Percentiles rank a stretch among this genome's conserved stretches.
Conservation (phyloP, 2,888 invertebrate genomes). For the Melanotus villosus region DNA sequence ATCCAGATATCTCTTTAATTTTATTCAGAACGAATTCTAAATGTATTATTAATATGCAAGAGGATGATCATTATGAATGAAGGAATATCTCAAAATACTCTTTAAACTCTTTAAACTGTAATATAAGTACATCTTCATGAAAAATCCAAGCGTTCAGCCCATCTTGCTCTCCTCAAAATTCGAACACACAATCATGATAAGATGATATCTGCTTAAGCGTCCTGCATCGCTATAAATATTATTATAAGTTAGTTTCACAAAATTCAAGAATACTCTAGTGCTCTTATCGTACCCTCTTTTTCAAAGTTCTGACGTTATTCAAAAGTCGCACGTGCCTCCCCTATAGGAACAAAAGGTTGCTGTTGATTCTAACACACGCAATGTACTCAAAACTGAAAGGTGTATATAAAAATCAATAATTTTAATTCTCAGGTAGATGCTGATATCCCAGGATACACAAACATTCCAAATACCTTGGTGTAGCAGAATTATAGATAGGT, state of each 20-base stretch:
- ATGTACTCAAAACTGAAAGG: not conserved
- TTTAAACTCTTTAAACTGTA: no score
- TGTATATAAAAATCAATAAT: conserved; percentile 4
- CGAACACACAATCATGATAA: not conserved
- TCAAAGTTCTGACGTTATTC: not conserved
- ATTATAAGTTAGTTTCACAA: conserved; percentile 14
- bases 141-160: not conserved
- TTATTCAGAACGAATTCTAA: no score
- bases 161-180: not conserved
- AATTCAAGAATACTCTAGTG: conserved; percentile 15
- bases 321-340: conserved; percentile 1
- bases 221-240: not conserved
- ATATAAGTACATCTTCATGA: no score
- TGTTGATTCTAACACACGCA: conserved; percentile 10
- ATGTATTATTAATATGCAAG: no score
- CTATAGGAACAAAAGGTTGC: not conserved
- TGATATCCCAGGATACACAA: no score
- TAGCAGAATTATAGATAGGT: no score
- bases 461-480: no score
- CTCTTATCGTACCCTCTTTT: conserved; percentile 12
- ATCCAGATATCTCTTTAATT: no score
- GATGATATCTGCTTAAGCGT: not conserved
- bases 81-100: no score
- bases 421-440: not conserved
- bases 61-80: no score